Evolutionary conservation across 2,888 invertebrate genomes (phyloP), one percentile per base, ranked within the genome.

Genomic region (Acronicta psi): DNA sequence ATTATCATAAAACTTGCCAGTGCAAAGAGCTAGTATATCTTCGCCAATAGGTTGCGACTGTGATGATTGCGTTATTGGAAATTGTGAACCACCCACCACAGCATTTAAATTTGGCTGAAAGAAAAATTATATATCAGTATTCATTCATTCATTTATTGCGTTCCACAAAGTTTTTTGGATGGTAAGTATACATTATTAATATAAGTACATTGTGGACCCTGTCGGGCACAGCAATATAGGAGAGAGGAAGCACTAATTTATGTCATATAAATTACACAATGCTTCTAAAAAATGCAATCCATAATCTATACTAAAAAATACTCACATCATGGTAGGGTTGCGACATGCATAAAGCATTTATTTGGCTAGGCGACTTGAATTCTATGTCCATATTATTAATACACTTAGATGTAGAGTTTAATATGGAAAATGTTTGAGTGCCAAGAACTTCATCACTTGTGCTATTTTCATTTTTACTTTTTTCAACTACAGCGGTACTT

Each of bases 1-100:
- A 47, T 91, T 92, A 20, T 93, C 90, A 74, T 93, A 94, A 77
- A 95, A 95, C 59, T 94, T 91, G 1, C 95, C 95, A 6, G 95
- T 95, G 71, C 95, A 95, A 13, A 95, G 77, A 6, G 88, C 94
- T 42, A 95, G 73, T 6, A 95, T 77, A 71, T 95, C 94, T 59
- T 93, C 94, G 37, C 95, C 94, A 45, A 94, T 83, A 47, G 86
- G 79, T 73, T 85, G 87, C 2, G 90, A 87, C 50, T 88, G 83
- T 11, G 91, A 84, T 2, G 78, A 55, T 44, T 88, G 88, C 7
- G 77, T 67, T 59, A 77, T 69, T 43, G 81, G 70, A 85, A 94
- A 67, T 77, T 91, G 85, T 0, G 89, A 81, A 4, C 96, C 96
- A 0, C 95, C 57, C 55, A 94, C 90, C 11, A 96, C 82, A 47